Conservation (phyloP, 2,888 invertebrate species). For the Synanthedon formicaeformis region DNA sequence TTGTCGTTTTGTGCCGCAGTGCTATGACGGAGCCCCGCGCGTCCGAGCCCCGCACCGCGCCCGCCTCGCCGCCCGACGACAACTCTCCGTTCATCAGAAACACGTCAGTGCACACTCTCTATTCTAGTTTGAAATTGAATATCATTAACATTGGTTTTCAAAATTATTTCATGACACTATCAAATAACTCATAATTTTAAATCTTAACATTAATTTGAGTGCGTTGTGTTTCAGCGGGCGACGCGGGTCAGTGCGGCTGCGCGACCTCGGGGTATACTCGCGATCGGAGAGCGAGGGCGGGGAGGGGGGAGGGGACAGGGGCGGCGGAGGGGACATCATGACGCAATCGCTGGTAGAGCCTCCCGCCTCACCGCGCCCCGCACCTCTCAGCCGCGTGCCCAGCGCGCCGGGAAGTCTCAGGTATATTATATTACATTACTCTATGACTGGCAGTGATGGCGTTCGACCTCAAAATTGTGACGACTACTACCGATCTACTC, state of each 20-base stretch:
- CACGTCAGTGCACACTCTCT: constrained; percentile 26
- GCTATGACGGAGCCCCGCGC: constrained; percentile 18
- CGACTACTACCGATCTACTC: too few relatives aligned
- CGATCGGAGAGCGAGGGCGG: constrained; percentile 14
- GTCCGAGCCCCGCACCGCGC: constrained; percentile 45
- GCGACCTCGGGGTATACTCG: constrained; percentile 52
- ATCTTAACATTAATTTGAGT: not conserved
- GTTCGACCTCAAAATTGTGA: too few relatives aligned
- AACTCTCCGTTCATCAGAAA: constrained; percentile 55
- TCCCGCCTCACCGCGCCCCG: constrained; percentile 34
- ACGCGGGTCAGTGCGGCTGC: constrained; percentile 61
- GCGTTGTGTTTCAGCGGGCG: constrained; percentile 23
- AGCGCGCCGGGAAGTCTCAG: constrained; percentile 83
- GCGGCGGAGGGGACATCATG: constrained; percentile 45
- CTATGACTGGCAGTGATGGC: too few relatives aligned
- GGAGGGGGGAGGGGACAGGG: constrained; percentile 27
- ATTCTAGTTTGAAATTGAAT: not conserved
- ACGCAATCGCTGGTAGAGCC: constrained; percentile 64
- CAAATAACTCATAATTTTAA: too few relatives aligned
- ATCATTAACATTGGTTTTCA: too few relatives aligned
- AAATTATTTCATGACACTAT: too few relatives aligned
- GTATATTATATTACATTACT: constrained; percentile 41
- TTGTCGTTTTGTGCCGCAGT: not conserved
- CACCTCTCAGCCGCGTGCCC: constrained; percentile 73
- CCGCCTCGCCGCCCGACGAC: constrained; percentile 53